Evolutionary conservation across 37 sponge, comb jelly and placozoan species (phyloP).

Genomic region (Mnemiopsis leidyi): DNA sequence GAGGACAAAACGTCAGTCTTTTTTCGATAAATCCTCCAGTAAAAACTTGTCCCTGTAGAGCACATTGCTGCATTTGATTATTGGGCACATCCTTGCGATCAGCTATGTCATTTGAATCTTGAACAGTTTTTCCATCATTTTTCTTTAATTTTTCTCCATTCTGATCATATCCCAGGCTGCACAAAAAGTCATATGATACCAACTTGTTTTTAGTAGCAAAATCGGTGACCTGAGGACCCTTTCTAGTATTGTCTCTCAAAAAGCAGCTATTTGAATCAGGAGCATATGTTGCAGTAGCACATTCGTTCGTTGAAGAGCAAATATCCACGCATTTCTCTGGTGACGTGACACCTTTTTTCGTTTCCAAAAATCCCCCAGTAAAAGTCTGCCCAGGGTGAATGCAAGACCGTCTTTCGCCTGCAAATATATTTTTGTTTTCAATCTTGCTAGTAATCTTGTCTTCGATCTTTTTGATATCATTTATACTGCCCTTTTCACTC

Average conservation of each 20-base stretch:
- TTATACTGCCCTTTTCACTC: no score
- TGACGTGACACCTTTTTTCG: no score
- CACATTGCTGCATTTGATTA: neutral
- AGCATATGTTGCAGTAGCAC: neutral
- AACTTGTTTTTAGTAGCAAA: neutral
- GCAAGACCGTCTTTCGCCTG: neutral
- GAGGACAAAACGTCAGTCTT: neutral
- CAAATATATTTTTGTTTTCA: neutral
- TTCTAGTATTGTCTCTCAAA: neutral
- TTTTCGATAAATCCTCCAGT: neutral
- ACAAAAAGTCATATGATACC: neutral
- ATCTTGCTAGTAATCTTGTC: neutral
- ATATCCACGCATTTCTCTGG: neutral
- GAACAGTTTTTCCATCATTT: no score
- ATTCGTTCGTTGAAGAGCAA: neutral
- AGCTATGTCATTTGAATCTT: no score
- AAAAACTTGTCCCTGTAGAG: neutral
- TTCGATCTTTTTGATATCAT: no score
- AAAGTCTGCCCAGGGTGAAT: neutral
- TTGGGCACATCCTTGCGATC: no score
- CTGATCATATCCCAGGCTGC: no score
- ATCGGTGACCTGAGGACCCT: neutral
- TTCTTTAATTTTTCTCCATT: no score
- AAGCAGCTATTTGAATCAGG: neutral
- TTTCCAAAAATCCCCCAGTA: neutral